Conservation (phyloP, 2,888 invertebrate genomes). For the Pristionchus arcanus region DNA sequence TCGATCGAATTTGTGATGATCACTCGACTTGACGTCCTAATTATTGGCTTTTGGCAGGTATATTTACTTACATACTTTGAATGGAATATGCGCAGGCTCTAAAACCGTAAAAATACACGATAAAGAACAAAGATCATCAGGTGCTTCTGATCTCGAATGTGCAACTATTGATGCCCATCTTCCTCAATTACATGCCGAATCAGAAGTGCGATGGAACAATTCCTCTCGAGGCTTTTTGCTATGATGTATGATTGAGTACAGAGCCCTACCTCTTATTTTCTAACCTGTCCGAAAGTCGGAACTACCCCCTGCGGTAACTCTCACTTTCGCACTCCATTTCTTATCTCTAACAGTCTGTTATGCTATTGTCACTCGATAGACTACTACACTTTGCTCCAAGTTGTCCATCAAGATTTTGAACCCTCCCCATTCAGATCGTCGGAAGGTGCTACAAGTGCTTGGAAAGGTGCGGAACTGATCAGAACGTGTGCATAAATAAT, state of each 20-base stretch:
- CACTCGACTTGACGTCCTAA: conserved; percentile 1
- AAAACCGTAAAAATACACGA: background rate
- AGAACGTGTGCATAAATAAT: conserved; percentile 21
- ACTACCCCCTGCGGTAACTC: too few relatives aligned
- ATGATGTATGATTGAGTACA: background rate
- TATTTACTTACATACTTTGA: too few relatives aligned
- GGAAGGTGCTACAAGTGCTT: conserved; percentile 26
- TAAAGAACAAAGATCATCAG: background rate
- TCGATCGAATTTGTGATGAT: conserved; percentile 9
- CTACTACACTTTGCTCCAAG: too few relatives aligned
- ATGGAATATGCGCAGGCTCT: background rate
- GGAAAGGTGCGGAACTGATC: background rate
- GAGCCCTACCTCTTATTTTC: too few relatives aligned
- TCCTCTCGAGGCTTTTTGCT: background rate
- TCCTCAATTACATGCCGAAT: conserved; percentile 69
- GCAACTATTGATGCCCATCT: conserved; percentile 69
- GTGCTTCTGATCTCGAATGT: conserved; percentile 67
- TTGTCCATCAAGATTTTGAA: background rate
- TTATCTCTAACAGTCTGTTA: too few relatives aligned
- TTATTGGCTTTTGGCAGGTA: conserved; percentile 41
- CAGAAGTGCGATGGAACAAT: conserved; percentile 60
- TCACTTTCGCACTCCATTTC: too few relatives aligned
- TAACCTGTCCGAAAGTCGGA: too few relatives aligned
- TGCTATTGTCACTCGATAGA: too few relatives aligned
- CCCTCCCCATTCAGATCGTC: background rate